Evolutionary conservation across 2,888 invertebrate genomes (phyloP).

Genomic region (Dryomyza anilis): DNA sequence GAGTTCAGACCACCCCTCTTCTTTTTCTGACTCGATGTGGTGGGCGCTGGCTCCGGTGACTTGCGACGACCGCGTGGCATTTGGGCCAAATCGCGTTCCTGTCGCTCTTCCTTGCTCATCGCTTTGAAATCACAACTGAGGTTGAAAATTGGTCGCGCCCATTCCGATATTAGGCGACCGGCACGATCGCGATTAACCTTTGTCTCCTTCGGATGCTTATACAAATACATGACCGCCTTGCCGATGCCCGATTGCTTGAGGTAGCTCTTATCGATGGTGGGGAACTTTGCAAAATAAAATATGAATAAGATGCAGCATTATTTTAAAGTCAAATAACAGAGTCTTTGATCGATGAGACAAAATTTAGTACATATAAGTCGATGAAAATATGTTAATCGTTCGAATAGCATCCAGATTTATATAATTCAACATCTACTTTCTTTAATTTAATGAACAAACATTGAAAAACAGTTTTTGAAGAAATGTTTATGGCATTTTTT

Average conservation of each 20-base stretch:
- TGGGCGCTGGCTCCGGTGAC: conserved; percentile 61
- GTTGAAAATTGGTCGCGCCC: conserved; percentile 98
- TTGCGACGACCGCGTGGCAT: conserved; percentile 65
- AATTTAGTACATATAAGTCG: too few relatives aligned
- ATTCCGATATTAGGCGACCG: conserved; percentile 92
- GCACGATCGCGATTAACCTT: conserved; percentile 90
- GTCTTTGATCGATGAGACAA: too few relatives aligned
- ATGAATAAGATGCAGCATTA: too few relatives aligned
- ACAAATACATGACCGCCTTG: conserved; percentile 99
- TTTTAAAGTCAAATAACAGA: too few relatives aligned
- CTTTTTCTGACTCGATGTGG: conserved; percentile 51
- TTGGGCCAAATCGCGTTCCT: conserved; percentile 90
- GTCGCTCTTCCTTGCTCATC: conserved; percentile 89
- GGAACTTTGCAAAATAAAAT: conserved; percentile 67
- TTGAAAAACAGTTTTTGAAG: too few relatives aligned
- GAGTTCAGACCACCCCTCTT: conserved; percentile 67
- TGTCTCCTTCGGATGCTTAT: conserved; percentile 97
- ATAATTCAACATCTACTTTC: too few relatives aligned
- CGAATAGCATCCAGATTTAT: too few relatives aligned
- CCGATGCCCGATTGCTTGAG: conserved; percentile 96
- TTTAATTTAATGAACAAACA: too few relatives aligned
- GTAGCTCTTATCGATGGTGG: conserved; percentile 83
- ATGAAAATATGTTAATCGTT: too few relatives aligned
- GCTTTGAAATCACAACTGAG: conserved; percentile 91
- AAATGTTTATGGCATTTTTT: too few relatives aligned